Evolutionary conservation across 1,140 invertebrate genomes (phyloP).

Genomic region (Idris sp.): DNA sequence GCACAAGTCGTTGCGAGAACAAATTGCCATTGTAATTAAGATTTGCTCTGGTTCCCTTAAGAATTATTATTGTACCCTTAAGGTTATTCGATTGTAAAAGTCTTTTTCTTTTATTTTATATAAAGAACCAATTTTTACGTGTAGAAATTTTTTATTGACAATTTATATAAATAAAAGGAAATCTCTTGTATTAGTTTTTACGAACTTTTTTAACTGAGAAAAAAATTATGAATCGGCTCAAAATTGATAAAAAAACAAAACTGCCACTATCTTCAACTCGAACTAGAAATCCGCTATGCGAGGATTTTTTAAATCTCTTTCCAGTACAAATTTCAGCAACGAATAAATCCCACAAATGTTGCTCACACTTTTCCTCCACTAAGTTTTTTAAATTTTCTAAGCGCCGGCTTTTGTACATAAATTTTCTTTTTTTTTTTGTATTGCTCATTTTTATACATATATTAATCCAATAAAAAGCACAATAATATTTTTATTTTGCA

Average conservation of each 20-base stretch:
- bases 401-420: conserved; percentile 33
- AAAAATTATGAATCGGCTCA: too few relatives aligned
- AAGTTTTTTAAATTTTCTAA: conserved; percentile 6
- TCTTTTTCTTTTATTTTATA: too few relatives aligned
- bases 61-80: too few relatives aligned
- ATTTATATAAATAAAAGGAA: too few relatives aligned
- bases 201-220: conserved; percentile 28
- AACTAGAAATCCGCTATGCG: conserved; percentile 14
- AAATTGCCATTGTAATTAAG: conserved; percentile 40
- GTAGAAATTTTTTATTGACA: too few relatives aligned
- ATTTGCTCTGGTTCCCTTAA: conserved; percentile 36
- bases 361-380: conserved; percentile 13
- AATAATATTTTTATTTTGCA: too few relatives aligned
- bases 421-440: conserved; percentile 27
- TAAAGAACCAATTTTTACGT: too few relatives aligned
- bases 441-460: too few relatives aligned
- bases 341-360: conserved; percentile 26
- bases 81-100: too few relatives aligned
- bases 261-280: conserved; percentile 55
- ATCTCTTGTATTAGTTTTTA: too few relatives aligned
- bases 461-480: too few relatives aligned
- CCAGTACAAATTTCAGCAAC: conserved; percentile 56
- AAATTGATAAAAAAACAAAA: too few relatives aligned
- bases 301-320: conserved; percentile 10
- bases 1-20: conserved; percentile 27